Conservation (phyloP, 2,113 vertebrate species). For the Opisthocomus hoazin region DNA sequence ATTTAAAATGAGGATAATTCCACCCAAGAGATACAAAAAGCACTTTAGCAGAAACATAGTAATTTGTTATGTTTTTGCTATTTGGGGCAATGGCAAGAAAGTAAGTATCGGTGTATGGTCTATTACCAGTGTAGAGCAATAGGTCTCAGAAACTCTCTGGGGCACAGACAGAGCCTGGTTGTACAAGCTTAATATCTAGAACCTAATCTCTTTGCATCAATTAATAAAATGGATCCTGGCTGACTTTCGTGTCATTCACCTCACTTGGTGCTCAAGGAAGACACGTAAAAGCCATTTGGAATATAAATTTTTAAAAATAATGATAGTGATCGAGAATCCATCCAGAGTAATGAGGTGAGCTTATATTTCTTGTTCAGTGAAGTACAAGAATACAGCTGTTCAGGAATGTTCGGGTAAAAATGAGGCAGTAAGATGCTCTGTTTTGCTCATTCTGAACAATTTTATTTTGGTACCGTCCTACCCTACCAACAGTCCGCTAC, state of each 20-base stretch:
- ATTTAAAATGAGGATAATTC: neutral
- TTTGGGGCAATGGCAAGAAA: accelerated
- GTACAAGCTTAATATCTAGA: neutral
- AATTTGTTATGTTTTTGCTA: neutral
- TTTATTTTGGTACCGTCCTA: neutral
- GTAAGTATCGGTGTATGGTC: neutral
- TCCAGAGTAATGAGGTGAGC: neutral
- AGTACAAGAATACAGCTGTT: neutral
- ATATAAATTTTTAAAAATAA: constrained; percentile 38
- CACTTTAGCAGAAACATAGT: too few relatives aligned
- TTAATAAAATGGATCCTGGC: constrained; percentile 34
- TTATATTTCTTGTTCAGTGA: neutral
- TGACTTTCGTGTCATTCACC: neutral
- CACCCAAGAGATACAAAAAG: neutral
- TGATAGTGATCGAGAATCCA: neutral
- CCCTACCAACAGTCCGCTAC: neutral
- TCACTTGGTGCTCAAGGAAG: neutral
- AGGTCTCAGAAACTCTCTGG: neutral
- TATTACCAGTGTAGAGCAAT: neutral
- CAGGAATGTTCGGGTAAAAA: neutral
- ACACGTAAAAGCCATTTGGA: constrained; percentile 23
- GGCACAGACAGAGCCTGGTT: neutral
- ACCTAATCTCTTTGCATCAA: constrained; percentile 26
- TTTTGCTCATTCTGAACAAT: neutral
- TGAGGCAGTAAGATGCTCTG: neutral